Evolutionary conservation across 2,888 invertebrate genomes (phyloP), one percentile per base, ranked within the genome.

Genomic region (Caenorhabditis sp.): DNA sequence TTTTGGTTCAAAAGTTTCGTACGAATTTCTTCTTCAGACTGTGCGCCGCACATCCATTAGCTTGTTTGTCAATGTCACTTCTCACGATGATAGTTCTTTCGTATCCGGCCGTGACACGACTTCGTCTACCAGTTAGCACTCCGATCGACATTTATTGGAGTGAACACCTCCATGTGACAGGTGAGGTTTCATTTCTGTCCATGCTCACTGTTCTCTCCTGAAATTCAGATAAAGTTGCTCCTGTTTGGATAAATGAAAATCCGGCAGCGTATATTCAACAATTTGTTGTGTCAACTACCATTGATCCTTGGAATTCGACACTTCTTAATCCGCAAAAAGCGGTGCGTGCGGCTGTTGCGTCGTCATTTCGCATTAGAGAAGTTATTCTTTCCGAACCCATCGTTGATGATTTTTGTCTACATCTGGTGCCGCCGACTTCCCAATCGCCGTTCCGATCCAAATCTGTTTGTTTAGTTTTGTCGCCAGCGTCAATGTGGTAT

Each of bases 181-280:
- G 70, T 70, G 24, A n/a, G n/a, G n/a, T n/a, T n/a, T 17, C 10
- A 8, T 6, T 10, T n/a, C 4, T 6, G 8, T 23, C 23, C 19
- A 12, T 19, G 31, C n/a, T 55, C 3, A 17, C 36, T 23, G 14
- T 19, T 53, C 0, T 36, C 31, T n/a, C n/a, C 27, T 8, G 49
- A 62, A 50, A 36, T 31, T 17, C 53, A 81, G 79, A 78, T 23
- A 74, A 77, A 61, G 62, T 77, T 4, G 76, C 78, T 1, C 85
- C 85, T 6, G 77, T 76, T 24, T 85, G 85, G 85, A 69, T 84
- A 51, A 65, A 73, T 49, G 66, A 70, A 8, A 54, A 77, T 2
- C 82, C 84, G 3, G 76, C 81, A 3, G 70, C 81, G 14, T 84
- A 81, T 61, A 69, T 85, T n/a, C 85, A 85, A 60, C 84, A 85